A percentile compares a stretch with the other conserved stretches of the same genome.
Evolutionary conservation across 1,140 invertebrate genomes (phyloP).

Genomic region (Papilio glaucus): DNA sequence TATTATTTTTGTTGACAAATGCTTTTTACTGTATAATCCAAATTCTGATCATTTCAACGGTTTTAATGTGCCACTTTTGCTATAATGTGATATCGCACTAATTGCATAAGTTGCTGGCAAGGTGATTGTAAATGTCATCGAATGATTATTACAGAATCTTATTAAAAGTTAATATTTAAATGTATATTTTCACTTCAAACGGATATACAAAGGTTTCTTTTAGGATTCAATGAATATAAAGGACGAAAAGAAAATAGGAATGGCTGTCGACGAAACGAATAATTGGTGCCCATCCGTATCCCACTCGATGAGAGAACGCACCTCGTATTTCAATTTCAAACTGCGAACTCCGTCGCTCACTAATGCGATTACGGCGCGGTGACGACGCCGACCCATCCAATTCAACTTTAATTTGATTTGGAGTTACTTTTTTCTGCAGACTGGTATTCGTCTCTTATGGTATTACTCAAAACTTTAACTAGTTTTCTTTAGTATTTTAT

Average conservation of each 20-base stretch:
- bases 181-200: not conserved
- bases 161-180: not conserved
- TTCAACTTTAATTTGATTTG: slow-evolving; percentile 26
- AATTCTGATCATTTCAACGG: no score
- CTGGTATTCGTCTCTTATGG: not conserved
- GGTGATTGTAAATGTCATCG: no score
- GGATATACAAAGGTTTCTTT: not conserved
- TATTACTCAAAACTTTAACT: no score
- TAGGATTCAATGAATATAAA: slow-evolving; percentile 1
- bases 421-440: slow-evolving; percentile 20
- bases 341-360: slow-evolving; percentile 24
- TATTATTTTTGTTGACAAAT: no score
- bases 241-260: slow-evolving; percentile 9
- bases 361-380: slow-evolving; percentile 23
- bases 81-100: no score
- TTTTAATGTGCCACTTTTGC: no score
- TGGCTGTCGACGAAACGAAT: slow-evolving; percentile 2
- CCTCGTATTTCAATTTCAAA: slow-evolving; percentile 27
- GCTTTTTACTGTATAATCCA: no score
- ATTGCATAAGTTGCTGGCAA: no score
- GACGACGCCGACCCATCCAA: slow-evolving; percentile 20
- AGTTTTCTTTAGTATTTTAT: no score
- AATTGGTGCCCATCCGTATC: slow-evolving; percentile 22
- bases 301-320: slow-evolving; percentile 17
- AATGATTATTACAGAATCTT: no score